These are phyloP conservation scores for Coptodon bakossiorum DNA, from an alignment of 2,113 vertebrate species.

Conservation along the genomic window DNA sequence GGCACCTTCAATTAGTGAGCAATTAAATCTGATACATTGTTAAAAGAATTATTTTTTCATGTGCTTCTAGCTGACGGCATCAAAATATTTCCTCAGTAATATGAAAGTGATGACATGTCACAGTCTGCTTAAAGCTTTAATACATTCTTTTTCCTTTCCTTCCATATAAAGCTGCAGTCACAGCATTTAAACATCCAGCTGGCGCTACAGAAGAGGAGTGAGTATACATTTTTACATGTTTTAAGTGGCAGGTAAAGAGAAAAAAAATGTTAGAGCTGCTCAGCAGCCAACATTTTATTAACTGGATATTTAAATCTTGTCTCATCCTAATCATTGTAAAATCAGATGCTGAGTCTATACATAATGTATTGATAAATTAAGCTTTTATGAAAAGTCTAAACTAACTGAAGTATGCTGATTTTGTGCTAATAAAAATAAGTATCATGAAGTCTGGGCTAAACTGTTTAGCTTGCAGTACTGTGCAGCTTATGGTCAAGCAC, in stretches of 20 bases:
- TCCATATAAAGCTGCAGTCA: neutral
- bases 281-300: neutral
- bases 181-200: neutral
- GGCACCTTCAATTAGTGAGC: neutral
- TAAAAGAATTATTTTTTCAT: neutral
- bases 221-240: neutral
- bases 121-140: neutral
- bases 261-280: neutral
- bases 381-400: neutral
- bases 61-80: neutral
- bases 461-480: neutral
- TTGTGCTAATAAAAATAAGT: neutral
- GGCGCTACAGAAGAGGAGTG: neutral
- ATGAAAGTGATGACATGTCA: neutral
- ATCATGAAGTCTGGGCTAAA: neutral
- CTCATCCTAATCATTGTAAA: neutral
- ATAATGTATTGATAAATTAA: neutral
- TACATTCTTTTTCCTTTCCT: no score
- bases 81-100: neutral
- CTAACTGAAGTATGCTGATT: neutral
- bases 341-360: neutral
- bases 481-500: neutral
- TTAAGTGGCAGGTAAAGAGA: neutral
- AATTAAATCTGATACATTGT: neutral
- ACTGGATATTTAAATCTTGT: neutral